A percentile compares a stretch with the other conserved stretches of the same genome.
phyloP scores from a whole-genome alignment of 2,113 vertebrate species.

The Prunella fulvescens region DNA sequence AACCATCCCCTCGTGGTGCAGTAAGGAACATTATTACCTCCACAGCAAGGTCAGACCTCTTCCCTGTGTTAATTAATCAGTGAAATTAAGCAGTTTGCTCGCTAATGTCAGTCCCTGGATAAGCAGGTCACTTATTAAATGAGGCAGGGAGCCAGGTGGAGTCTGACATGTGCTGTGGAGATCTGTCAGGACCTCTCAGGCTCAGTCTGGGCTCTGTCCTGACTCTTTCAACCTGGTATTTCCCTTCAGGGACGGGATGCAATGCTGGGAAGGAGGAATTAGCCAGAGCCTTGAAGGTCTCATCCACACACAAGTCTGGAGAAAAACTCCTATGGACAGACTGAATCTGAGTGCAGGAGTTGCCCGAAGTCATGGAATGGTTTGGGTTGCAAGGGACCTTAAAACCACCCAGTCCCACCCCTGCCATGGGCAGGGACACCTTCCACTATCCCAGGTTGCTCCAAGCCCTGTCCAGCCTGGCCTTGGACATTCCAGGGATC shows the following conservation, averaged over 20 bases:
- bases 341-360: neutral
- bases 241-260: neutral
- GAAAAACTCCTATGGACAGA: neutral
- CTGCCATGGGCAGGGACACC: neutral
- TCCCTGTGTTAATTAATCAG: slow-evolving; percentile 14
- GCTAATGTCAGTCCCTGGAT: neutral
- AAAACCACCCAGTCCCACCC: fast-evolving
- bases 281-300: neutral
- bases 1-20: neutral
- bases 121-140: neutral
- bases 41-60: neutral
- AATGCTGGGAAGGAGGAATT: neutral
- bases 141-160: neutral
- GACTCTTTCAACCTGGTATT: neutral
- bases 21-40: neutral
- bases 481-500: neutral
- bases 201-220: neutral
- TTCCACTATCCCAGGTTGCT: fast-evolving
- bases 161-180: neutral
- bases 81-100: neutral
- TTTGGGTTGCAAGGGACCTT: neutral
- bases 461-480: fast-evolving
- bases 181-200: neutral
- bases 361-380: neutral
- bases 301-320: neutral